phyloP scores from a whole-genome alignment of 2,797 vertebrate species.

The Onychomys torridus region DNA sequence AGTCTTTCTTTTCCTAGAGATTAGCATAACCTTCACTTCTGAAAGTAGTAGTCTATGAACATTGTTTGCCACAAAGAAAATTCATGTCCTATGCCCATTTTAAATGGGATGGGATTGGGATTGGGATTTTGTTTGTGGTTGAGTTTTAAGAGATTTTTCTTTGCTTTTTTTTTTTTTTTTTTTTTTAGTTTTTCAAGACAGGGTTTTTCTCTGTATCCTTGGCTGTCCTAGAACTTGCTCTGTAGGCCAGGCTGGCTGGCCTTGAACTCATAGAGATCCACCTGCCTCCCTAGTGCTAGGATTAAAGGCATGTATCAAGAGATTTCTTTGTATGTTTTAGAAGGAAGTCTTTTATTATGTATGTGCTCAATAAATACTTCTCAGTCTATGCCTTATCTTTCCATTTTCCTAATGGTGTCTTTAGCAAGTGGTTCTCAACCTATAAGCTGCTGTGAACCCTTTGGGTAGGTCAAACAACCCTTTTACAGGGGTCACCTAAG shows the following conservation, averaged over 20 bases:
- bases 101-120: neutral
- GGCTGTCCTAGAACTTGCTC: neutral
- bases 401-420: conserved; percentile 3
- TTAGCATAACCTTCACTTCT: conserved; percentile 44
- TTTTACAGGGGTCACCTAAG: neutral
- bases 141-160: conserved; percentile 27
- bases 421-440: neutral
- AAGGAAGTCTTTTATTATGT: conserved; percentile 51
- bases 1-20: conserved; percentile 41
- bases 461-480: neutral
- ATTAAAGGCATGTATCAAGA: neutral
- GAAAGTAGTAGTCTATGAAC: conserved; percentile 40
- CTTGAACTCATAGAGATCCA: neutral
- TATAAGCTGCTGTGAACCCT: neutral
- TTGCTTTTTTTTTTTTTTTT: neutral
- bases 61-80: conserved; percentile 52
- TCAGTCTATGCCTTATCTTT: neutral
- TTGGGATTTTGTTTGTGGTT: neutral
- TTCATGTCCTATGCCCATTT: conserved; percentile 47
- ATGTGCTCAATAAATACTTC: conserved; percentile 17
- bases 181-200: neutral
- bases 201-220: neutral
- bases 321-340: conserved; percentile 50
- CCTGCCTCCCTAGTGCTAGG: neutral
- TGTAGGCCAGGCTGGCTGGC: neutral